Percentiles rank a stretch among this genome's conserved stretches.
These are phyloP conservation scores for Chirona hameri DNA, from an alignment of 2,888 invertebrate genomes.

Conservation along the genomic window DNA sequence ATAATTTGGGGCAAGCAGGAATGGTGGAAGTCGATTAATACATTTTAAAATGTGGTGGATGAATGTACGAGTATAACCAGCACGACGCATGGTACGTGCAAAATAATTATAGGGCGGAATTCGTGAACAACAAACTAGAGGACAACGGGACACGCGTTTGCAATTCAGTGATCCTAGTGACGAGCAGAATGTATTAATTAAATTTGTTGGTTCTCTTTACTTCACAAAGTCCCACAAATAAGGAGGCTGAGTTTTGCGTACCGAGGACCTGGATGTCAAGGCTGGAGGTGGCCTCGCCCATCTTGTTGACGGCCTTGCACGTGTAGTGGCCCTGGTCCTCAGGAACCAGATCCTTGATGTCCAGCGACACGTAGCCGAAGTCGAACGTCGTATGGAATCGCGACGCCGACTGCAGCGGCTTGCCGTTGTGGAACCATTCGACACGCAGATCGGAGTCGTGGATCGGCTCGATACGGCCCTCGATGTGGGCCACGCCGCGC, in stretches of 20 bases:
- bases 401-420: conserved; percentile 82
- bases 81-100: too few relatives aligned
- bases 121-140: too few relatives aligned
- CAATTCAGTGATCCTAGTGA: too few relatives aligned
- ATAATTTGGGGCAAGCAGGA: too few relatives aligned
- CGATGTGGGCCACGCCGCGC: conserved; percentile 92
- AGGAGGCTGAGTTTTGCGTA: neutral
- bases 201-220: too few relatives aligned
- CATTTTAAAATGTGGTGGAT: too few relatives aligned
- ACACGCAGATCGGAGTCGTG: conserved; percentile 85
- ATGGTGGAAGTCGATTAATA: too few relatives aligned
- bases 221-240: too few relatives aligned
- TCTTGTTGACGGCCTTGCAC: conserved; percentile 83
- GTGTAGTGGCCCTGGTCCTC: conserved; percentile 96
- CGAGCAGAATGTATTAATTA: too few relatives aligned
- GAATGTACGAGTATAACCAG: too few relatives aligned
- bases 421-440: conserved; percentile 88
- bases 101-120: too few relatives aligned
- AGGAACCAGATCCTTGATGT: conserved; percentile 87
- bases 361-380: conserved; percentile 94
- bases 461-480: conserved; percentile 83
- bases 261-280: neutral
- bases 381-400: conserved; percentile 94
- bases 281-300: conserved; percentile 77
- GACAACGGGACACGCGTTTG: too few relatives aligned